Evolutionary conservation across 2,113 vertebrate species (phyloP).

Genomic region (Carassius gibelio): DNA sequence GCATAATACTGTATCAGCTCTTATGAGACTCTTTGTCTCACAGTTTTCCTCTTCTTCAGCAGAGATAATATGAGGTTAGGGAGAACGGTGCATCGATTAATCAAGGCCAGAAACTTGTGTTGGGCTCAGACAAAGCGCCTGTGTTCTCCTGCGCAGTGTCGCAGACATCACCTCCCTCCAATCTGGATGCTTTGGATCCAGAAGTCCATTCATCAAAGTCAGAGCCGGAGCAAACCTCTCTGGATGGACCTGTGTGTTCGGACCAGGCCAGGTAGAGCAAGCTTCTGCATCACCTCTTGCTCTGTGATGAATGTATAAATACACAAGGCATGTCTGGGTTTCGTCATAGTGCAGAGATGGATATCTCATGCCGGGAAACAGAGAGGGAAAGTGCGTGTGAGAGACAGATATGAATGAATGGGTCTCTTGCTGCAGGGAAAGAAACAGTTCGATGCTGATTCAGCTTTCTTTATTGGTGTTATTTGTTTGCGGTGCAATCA

Average conservation of each 20-base stretch:
- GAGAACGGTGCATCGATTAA: constrained; percentile 73
- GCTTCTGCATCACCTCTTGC: constrained; percentile 55
- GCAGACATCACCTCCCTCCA: constrained; percentile 48
- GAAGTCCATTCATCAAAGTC: constrained; percentile 82
- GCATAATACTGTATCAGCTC: background rate
- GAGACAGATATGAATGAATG: constrained; percentile 5
- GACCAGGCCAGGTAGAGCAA: constrained; percentile 56
- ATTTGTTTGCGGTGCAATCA: background rate
- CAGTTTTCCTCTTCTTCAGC: constrained; percentile 72
- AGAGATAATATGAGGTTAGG: constrained; percentile 67
- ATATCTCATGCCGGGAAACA: constrained; percentile 38
- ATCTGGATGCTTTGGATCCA: constrained; percentile 53
- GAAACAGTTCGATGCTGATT: constrained; percentile 21
- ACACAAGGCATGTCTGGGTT: constrained; percentile 60
- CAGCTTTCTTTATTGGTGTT: background rate
- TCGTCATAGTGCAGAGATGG: constrained; percentile 49
- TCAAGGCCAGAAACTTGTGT: constrained; percentile 65
- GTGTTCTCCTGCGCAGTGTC: constrained; percentile 62
- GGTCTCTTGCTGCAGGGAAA: background rate
- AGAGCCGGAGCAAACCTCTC: constrained; percentile 59
- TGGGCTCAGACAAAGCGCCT: constrained; percentile 70
- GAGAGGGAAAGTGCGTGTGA: background rate
- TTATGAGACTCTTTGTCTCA: background rate
- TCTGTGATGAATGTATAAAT: constrained; percentile 47
- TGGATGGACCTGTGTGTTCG: constrained; percentile 46